Evolutionary conservation across 2,888 invertebrate species (phyloP).

Genomic region (Platypus cylindrus): DNA sequence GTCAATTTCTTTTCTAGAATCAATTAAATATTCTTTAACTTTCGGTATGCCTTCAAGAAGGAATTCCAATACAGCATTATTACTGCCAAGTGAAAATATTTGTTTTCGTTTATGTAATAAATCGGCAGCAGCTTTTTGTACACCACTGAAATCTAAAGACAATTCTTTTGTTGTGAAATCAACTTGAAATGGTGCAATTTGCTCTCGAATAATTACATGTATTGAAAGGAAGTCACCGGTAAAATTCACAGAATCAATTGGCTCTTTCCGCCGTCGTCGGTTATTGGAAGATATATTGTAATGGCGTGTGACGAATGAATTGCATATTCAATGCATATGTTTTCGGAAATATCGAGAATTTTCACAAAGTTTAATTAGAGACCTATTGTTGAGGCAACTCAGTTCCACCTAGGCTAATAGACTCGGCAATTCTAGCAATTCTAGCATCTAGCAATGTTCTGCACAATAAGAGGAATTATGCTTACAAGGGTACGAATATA

Average conservation of each 20-base stretch:
- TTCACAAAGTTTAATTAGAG: no score
- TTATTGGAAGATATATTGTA: no score
- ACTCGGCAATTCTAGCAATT: no score
- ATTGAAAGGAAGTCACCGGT: no score
- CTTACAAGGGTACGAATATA: slow-evolving; percentile 43
- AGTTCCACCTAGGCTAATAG: no score
- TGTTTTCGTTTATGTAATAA: slow-evolving; percentile 65
- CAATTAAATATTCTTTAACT: slow-evolving; percentile 82
- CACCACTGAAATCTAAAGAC: slow-evolving; percentile 82
- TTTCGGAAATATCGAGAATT: no score
- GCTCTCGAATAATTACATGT: slow-evolving; percentile 94
- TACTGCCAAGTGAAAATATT: slow-evolving; percentile 67
- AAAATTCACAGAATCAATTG: no score
- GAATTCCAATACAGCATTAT: slow-evolving; percentile 88
- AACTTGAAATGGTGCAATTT: slow-evolving; percentile 90
- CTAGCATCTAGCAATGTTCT: no score
- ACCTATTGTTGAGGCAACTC: no score
- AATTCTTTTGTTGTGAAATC: slow-evolving; percentile 90
- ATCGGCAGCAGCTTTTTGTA: slow-evolving; percentile 74
- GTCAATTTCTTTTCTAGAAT: slow-evolving; percentile 94
- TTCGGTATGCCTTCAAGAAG: slow-evolving; percentile 85
- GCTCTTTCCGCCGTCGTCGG: no score
- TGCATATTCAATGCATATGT: no score
- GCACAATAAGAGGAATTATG: slow-evolving; percentile 32
- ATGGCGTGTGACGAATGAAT: no score